A percentile compares a stretch with the other conserved stretches of the same genome.
Conservation (phyloP, 2,888 invertebrate species). For the Suillia variegata region DNA sequence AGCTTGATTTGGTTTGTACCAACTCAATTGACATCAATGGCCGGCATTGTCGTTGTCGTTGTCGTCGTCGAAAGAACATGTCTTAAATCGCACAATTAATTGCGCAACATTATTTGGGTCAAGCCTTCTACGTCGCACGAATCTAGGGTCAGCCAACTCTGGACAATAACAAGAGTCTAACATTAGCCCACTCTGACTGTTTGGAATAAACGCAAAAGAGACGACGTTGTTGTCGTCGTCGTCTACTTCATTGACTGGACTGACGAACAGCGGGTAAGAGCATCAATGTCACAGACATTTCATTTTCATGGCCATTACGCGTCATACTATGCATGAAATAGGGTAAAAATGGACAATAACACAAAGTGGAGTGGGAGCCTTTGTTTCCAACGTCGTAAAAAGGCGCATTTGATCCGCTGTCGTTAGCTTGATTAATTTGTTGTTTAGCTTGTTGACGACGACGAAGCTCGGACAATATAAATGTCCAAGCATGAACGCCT, state of each 20-base stretch:
- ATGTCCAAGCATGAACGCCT: background rate
- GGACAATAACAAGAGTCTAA: background rate
- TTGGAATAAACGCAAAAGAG: too few relatives aligned
- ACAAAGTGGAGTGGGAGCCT: too few relatives aligned
- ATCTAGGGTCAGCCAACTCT: background rate
- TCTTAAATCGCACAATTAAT: slow-evolving; percentile 8
- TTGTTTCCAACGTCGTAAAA: too few relatives aligned
- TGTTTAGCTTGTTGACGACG: slow-evolving; percentile 4
- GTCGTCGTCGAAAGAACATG: background rate
- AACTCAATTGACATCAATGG: background rate
- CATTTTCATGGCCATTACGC: slow-evolving; percentile 46
- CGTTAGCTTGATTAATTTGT: slow-evolving; percentile 48
- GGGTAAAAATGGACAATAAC: too few relatives aligned
- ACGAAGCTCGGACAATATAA: too few relatives aligned
- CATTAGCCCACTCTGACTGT: too few relatives aligned
- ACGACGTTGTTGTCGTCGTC: too few relatives aligned
- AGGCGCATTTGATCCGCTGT: background rate
- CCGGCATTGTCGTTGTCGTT: background rate
- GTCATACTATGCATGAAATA: slow-evolving; percentile 41
- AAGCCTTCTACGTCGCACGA: background rate
- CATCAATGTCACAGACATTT: slow-evolving; percentile 29
- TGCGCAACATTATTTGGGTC: slow-evolving; percentile 12
- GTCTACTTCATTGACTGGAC: background rate
- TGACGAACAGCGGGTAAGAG: background rate
- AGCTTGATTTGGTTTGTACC: background rate